Evolutionary conservation across 1,140 invertebrate species (phyloP), one percentile per base, ranked within the genome.

Genomic region (Drosophila ananassae): DNA sequence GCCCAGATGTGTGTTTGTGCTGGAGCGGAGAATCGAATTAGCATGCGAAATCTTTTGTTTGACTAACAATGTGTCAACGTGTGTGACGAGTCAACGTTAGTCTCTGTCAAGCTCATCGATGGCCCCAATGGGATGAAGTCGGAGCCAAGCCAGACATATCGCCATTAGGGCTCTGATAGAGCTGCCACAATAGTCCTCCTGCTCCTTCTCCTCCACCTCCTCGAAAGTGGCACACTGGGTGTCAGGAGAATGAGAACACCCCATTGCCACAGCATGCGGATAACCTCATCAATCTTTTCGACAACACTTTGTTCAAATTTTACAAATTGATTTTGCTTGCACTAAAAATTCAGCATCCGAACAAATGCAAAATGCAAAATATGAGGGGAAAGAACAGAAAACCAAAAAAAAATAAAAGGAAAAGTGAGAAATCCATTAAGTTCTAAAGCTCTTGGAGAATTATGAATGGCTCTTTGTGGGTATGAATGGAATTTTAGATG

Each of bases 11-110:
- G 79, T 66, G 59, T 73, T 64, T 77, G 50, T 55, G 64, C 60
- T 62, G 41, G 74, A 53, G 71, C 47, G 66, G 58, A 47, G 83
- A 89, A 89, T 80, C 84, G 79, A 89, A 89, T 89, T 89, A 89
- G 84, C 83, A 89, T 89, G 84, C 83, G 79, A 89, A 89, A 89
- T 89, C 83, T 89, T 89, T 89, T 89, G 83, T 89, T 89, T 89
- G 83, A 89, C 84, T 89, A 89, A 89, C 83, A 89, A 89, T 89
- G 83, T 89, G 83, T 89, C 83, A 89, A 89, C 78, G 79, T 84
- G 84, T 89, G 76, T 89, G 83, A 89, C 73, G 83, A 89, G 76
- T 61, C 53, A 77, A 72, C 84, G 72, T 82, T 89, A 83, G 76
- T 79, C 76, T 84, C 75, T 80, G 77, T 84, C 80, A 84, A 46